Base-by-base conservation (phyloP, 2,797 vertebrate species). In the Scleropages formosus region DNA sequence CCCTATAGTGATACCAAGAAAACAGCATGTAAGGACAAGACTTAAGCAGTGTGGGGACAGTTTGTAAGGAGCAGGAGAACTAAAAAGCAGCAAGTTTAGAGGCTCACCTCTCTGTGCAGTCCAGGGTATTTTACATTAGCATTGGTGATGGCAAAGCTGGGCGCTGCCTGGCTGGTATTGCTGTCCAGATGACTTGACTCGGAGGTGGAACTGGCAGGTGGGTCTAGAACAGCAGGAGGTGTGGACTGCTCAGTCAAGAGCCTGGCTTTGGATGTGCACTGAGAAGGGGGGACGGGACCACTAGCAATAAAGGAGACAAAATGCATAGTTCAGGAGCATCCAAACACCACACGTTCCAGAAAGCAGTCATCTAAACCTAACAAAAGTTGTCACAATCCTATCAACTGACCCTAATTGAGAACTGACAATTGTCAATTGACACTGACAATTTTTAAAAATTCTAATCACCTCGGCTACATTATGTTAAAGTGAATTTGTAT, bases 81-180 rank as follows among this genome's bases (percentile, higher is more conserved):
- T 31, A n/a, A 39, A 12, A 70, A 18, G 20, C 11, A 0, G 60
- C n/a, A 51, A 22, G 22, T 24, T n/a, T 22, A 47, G 8, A 16
- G 4, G 4, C 79, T 77, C 22, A 75, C 80, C 78, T 82, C 78
- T 72, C 73, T 70, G 18, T 80, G 80, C 65, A 84, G 67, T 8
- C 77, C 76, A 0, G 82, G 80, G 71, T 83, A 82, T 70, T 81
- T 89, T 78, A 72, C 84, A 74, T 74, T 69, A 78, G 78, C 82
- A 77, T 12, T 77, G n/a, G 72, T 26, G 20, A 82, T 66, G 86
- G 81, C 47, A 79, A 82, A 80, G 73, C 58, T 71, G 49, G 77
- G 67, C 51, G 75, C 39, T 16, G 80, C 51, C 78, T 84, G 80
- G 15, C 71, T 3, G 1, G 75, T 46, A 9, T 65, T 51, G 63